Percentiles rank a stretch among this genome's conserved stretches.
These are phyloP conservation scores for Folsomia candida DNA, from an alignment of 2,888 invertebrate species.

Conservation along the genomic window DNA sequence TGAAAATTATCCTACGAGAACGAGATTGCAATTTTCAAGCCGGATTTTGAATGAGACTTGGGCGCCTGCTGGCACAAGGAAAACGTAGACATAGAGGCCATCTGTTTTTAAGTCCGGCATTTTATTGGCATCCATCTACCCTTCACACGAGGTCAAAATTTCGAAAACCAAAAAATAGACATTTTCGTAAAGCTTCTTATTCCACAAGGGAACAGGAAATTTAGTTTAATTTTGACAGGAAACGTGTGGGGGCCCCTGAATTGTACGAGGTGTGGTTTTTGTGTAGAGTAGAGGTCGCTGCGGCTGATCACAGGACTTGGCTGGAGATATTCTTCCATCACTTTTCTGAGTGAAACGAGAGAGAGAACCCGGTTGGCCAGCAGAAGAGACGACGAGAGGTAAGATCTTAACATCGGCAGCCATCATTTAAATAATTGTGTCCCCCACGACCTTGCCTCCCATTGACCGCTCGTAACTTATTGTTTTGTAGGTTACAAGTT, in stretches of 20 bases:
- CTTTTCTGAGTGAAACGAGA: neutral
- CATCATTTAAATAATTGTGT: neutral
- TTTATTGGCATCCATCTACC: too few relatives aligned
- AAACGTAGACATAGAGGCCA: too few relatives aligned
- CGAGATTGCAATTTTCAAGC: too few relatives aligned
- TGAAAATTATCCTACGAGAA: too few relatives aligned
- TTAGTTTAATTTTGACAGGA: neutral
- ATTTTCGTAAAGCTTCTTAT: too few relatives aligned
- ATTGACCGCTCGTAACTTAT: neutral
- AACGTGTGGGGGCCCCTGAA: neutral
- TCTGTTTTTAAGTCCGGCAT: too few relatives aligned
- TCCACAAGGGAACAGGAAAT: neutral
- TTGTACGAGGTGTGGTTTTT: neutral
- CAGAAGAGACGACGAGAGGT: neutral
- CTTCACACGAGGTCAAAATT: too few relatives aligned
- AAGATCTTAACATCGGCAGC: neutral
- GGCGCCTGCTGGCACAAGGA: too few relatives aligned
- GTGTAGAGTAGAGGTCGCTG: neutral
- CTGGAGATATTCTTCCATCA: too few relatives aligned
- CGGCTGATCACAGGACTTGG: neutral
- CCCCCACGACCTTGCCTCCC: neutral
- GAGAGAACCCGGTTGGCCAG: neutral
- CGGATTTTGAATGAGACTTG: too few relatives aligned
- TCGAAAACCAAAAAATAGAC: too few relatives aligned
- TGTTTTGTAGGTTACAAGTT: conserved; percentile 5